Percentiles rank a stretch among this genome's conserved stretches.
Conservation (phyloP, 2,888 invertebrate genomes). For the Geotrupes spiniger region DNA sequence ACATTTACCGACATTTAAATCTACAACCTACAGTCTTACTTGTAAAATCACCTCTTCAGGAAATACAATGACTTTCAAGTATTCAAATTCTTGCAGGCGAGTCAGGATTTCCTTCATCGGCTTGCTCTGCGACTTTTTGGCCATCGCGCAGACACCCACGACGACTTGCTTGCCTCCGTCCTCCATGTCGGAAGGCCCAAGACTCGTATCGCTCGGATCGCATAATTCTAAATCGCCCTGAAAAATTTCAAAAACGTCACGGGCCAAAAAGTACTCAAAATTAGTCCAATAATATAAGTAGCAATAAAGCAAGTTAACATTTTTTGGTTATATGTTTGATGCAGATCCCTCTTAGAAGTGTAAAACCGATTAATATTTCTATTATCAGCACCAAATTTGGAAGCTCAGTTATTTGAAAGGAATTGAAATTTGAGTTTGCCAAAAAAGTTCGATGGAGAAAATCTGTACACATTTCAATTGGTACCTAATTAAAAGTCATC, state of each 20-base stretch:
- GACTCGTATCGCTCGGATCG: conserved; percentile 56
- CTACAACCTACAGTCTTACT: conserved; percentile 50
- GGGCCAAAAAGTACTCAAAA: no score
- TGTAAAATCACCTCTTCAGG: conserved; percentile 94
- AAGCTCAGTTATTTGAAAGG: no score
- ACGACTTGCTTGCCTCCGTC: conserved; percentile 83
- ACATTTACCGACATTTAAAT: conserved; percentile 22
- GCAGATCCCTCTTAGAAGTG: no score
- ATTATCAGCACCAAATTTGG: no score
- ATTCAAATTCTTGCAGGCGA: conserved; percentile 93
- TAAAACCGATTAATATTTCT: no score
- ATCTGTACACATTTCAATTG: no score
- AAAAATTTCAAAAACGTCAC: neutral
- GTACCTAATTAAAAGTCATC: no score
- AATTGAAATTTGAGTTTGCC: no score
- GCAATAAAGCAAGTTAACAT: no score
- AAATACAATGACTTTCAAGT: conserved; percentile 92
- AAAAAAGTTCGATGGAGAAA: no score
- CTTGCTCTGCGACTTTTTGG: conserved; percentile 97
- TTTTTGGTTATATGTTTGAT: no score
- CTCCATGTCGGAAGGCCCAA: conserved; percentile 51
- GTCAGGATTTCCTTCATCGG: conserved; percentile 99
- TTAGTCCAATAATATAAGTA: no score
- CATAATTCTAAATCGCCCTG: conserved; percentile 78
- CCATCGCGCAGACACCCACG: conserved; percentile 99